A percentile compares a stretch with the other conserved stretches of the same genome.
These are phyloP conservation scores for Acanthacorydalis orientalis DNA, from an alignment of 2,888 invertebrate genomes.

Conservation along the genomic window DNA sequence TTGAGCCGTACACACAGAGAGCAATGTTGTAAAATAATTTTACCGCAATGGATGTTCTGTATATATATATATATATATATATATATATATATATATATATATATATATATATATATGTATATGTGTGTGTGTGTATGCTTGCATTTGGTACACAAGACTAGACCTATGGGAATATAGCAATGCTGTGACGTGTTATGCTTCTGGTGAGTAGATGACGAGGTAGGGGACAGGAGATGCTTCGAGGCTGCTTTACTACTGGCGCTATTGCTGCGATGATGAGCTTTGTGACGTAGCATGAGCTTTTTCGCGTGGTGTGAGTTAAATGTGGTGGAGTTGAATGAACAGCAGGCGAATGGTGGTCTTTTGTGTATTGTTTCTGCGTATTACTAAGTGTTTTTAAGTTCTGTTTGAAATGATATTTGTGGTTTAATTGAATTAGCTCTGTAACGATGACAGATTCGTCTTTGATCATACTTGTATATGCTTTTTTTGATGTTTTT, in stretches of 20 bases:
- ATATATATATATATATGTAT: not conserved
- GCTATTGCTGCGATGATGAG: too few relatives aligned
- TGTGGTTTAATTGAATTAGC: not conserved
- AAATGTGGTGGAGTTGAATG: too few relatives aligned
- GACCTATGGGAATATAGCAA: too few relatives aligned
- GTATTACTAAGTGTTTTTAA: not conserved
- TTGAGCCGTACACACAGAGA: slow-evolving; percentile 1
- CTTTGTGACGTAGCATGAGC: too few relatives aligned
- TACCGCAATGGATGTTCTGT: slow-evolving; percentile 5
- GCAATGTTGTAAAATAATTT: slow-evolving; percentile 6
- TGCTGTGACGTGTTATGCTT: too few relatives aligned
- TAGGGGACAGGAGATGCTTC: not conserved
- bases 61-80: not conserved
- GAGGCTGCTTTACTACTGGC: too few relatives aligned
- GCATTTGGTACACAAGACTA: not conserved
- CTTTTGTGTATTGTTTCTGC: too few relatives aligned
- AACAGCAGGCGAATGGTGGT: too few relatives aligned
- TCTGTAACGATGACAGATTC: too few relatives aligned
- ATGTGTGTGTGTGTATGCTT: not conserved
- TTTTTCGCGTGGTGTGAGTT: too few relatives aligned
- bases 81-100: not conserved
- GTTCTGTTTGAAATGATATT: not conserved
- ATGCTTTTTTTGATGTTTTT: too few relatives aligned
- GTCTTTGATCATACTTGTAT: too few relatives aligned
- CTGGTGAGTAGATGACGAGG: not conserved